Base-by-base conservation (phyloP, 1,140 invertebrate genomes). In the Drosophila pseudoobscura region DNA sequence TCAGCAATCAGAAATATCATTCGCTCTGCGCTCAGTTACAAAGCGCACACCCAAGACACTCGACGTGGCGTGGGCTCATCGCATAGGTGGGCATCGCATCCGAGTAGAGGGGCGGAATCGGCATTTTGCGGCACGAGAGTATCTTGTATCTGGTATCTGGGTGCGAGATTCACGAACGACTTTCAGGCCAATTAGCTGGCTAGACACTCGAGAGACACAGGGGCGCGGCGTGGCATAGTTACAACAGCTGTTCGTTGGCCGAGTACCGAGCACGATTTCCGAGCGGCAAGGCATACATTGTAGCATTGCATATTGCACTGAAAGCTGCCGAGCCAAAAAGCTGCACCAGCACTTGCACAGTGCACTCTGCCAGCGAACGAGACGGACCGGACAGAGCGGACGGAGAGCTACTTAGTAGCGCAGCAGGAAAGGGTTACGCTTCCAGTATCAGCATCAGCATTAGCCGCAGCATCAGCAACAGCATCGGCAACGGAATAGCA, bases 381-480 rank as follows among this genome's bases (percentile, higher is more conserved):
- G 29, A 52, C 50, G 22, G 24, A 29, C 22, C 22, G 13, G 50
- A 15, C 57, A 61, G 44, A 54, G 31, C 44, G 22, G 51, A 50
- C 51, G 43, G 43, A 52, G 41, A 44, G 45, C 45, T 35, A 58
- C 41, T 41, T 53, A 58, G 31, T 11, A 9, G 31, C 31, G 45
- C 35, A 47, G 24, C 44, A 50, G 56, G 29, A n/a, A 60, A 52
- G 61, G 46, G 24, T 46, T 44, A 75, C 44, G 56, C 50, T 61
- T 80, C 68, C 77, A 85, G 71, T 68, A 68, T 54, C 77, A 85
- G 71, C 61, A 54, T 35, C 60, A 22, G 39, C 51, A 35, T 29
- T 22, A 60, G 50, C 75, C 78, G 61, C 78, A 85, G 78, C 20
- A 56, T 31, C 65, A 65, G 47, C 59, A 65, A 31, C 64, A 72